Conservation (phyloP, 2,797 vertebrate species). For the Babyrousa celebensis region DNA sequence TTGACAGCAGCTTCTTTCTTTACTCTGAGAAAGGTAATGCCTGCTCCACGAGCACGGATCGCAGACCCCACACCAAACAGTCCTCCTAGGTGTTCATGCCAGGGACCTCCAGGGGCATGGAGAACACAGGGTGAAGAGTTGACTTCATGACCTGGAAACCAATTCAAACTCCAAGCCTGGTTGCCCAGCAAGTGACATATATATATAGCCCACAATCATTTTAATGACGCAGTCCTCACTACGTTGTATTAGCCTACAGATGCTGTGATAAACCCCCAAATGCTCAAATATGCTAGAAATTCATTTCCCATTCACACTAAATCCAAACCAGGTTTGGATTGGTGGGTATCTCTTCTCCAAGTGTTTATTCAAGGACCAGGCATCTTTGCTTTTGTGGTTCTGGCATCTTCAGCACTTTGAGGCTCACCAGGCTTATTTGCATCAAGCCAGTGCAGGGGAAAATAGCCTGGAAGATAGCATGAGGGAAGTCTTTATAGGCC, state of each 20-base stretch:
- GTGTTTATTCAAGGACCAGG: not conserved
- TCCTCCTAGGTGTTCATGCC: not conserved
- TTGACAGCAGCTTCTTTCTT: not conserved
- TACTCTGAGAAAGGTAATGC: not conserved
- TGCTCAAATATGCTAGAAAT: not conserved
- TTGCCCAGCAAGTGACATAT: not conserved
- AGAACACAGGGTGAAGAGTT: not conserved
- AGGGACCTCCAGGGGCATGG: not conserved
- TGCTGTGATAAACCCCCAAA: not conserved
- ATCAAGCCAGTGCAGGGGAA: not conserved
- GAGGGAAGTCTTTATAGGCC: not conserved
- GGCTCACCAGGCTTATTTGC: not conserved
- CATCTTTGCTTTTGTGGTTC: not conserved
- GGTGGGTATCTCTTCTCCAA: not conserved
- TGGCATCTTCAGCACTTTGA: not conserved
- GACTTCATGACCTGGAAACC: not conserved
- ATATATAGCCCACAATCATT: not conserved
- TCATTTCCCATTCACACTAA: conserved; percentile 1
- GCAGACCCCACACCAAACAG: not conserved
- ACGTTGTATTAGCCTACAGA: not conserved
- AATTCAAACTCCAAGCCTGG: not conserved
- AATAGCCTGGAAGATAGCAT: not conserved
- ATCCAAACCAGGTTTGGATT: not conserved
- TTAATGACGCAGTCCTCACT: conserved; percentile 13
- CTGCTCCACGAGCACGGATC: not conserved